Base-by-base conservation (phyloP, 2,113 vertebrate species). In the Rhabdomys dilectus region DNA sequence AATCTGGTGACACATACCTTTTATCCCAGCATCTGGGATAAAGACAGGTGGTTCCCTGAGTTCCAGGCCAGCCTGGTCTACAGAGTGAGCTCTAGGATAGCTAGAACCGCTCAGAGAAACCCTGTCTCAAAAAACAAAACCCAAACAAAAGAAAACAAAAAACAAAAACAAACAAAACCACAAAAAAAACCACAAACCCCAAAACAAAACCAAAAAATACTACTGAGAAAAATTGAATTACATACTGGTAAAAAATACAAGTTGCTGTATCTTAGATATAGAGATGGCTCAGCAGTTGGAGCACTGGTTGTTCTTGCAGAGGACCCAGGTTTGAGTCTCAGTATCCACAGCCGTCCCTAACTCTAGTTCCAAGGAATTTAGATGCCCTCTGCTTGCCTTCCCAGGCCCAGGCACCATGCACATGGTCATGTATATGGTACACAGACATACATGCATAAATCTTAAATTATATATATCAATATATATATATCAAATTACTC, bases 171-270 rank as follows among this genome's bases (percentile, higher is more conserved):
- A 42, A 75, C 2, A 58, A 58, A 81, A 29, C 1, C 1, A 84
- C 42, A 60, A n/a, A 3, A 62, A 62, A 84, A n/a, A n/a, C n/a
- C 5, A 2, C 62, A 24, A 64, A 64, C 62, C 29, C 26, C 26
- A 62, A 9, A 73, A 39, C 7, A 5, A 26, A 76, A 24, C 19
- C 22, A 22, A 5, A 86, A 76, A 45, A 68, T 21, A 96, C 19
- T 87, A 90, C 3, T 58, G 78, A 90, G 76, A 97, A 94, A 84
- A 42, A 90, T 66, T 93, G 58, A 95, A 97, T 93, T 70, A 91
- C n/a, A 64, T 72, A 89, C 34, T 73, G 66, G 76, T 77, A 91
- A 70, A 93, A 93, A 93, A 87, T 7, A 76, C 62, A 96, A 72
- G 8, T 58, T 77, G 31, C 8, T 60, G 34, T 8, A 62, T 62